Percentiles rank a stretch among this genome's conserved stretches.
Conservation (phyloP, 2,888 invertebrate species). For the Cheiracanthium punctorium region DNA sequence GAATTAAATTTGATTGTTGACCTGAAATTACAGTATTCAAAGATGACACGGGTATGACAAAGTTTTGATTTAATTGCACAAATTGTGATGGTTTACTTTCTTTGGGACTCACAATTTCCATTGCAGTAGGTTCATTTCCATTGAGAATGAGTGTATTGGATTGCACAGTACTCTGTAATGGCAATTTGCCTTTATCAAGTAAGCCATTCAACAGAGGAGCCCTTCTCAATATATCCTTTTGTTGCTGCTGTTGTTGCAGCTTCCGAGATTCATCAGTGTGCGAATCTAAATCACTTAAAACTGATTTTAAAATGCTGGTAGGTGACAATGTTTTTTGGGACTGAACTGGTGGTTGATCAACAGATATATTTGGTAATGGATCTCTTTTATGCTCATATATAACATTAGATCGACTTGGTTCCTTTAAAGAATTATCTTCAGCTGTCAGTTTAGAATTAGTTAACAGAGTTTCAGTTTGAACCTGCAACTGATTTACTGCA, state of each 20-base stretch:
- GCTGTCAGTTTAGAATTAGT: background rate
- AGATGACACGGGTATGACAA: constrained; percentile 27
- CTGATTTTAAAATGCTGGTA: constrained; percentile 15
- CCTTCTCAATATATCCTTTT: constrained; percentile 66
- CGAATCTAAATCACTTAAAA: background rate
- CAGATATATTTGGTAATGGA: background rate
- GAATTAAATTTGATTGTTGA: constrained; percentile 19
- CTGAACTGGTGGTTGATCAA: background rate
- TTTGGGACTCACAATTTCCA: background rate
- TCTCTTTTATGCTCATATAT: background rate
- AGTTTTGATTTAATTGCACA: constrained; percentile 15
- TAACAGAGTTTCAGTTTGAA: background rate
- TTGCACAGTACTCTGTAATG: constrained; percentile 31
- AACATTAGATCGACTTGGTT: background rate
- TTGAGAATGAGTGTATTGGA: constrained; percentile 37
- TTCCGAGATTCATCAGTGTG: background rate
- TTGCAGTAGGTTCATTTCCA: constrained; percentile 29
- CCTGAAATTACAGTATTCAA: background rate
- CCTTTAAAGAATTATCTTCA: background rate
- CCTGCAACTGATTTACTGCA: no score
- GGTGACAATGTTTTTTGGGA: background rate
- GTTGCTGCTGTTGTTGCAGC: background rate
- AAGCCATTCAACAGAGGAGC: constrained; percentile 72
- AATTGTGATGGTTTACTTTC: constrained; percentile 1
- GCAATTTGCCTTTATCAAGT: constrained; percentile 72